Base-by-base conservation (phyloP, 2,888 invertebrate species). In the Hirtodrosophila cameraria region DNA sequence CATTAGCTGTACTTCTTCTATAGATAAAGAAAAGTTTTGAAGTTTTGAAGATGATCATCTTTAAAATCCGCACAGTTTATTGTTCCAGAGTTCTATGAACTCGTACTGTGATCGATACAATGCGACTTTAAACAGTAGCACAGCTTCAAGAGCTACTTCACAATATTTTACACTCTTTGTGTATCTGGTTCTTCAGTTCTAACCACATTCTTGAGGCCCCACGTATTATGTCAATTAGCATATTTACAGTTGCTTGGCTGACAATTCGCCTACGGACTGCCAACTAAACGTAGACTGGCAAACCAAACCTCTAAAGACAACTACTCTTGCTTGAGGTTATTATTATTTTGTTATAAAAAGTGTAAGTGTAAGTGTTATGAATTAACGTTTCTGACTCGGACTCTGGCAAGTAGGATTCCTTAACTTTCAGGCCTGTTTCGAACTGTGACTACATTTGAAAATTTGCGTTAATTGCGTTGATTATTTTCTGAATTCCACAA, bases 131-230 rank as follows among this genome's bases (percentile, higher is more conserved):
- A 38, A 46, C 53, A 63, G 69, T 50, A 50, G 53, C 46, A 69
- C 35, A 49, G 38, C 18, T 50, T 31, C 11, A 64, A 69, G 49
- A 23, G 50, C 18, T 46, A 42, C 69, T 69, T 46, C 25, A 69
- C 54, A 50, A 49, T 50, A 36, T 33, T 69, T 69, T 42, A 53
- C 58, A 69, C 69, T 58, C 43, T 35, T 46, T 18, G 27, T 49
- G 59, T 46, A 6, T 38, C 39, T 4, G 8, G 2, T 18, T 33
- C 11, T 28, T 39, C 31, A 54, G 15, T 8, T 33, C 25, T 11
- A 18, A 42, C 27, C 38, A 31, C 28, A 30, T 39, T 43, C 35
- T 27, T 3, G 16, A 35, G 13, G 38, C 42, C 46, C 42, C 67
- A 20, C 60, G 23, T 23, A 23, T n/a, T n/a, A 39, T 4, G 33